A percentile compares a stretch with the other conserved stretches of the same genome.
These are phyloP conservation scores for Cantharis nigra DNA, from an alignment of 2,888 invertebrate species.

Conservation along the genomic window DNA sequence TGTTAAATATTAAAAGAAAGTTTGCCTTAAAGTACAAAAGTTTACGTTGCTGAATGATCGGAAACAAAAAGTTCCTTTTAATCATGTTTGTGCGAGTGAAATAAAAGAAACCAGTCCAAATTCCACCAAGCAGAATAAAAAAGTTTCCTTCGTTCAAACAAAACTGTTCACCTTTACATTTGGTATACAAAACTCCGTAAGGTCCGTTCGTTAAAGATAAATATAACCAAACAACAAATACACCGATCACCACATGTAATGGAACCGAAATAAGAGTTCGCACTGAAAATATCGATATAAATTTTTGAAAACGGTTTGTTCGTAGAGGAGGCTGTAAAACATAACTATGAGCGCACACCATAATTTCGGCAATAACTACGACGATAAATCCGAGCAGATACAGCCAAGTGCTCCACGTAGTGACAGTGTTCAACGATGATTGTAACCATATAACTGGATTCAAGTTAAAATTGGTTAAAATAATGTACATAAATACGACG, in stretches of 20 bases:
- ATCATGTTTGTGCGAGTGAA: constrained; percentile 64
- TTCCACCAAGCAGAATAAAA: constrained; percentile 69
- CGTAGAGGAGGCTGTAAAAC: constrained; percentile 65
- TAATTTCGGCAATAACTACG: constrained; percentile 72
- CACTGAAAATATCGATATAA: constrained; percentile 65
- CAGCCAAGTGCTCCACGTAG: constrained; percentile 67
- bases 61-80: constrained; percentile 66
- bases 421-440: constrained; percentile 63
- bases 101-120: constrained; percentile 69
- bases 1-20: constrained; percentile 61
- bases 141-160: constrained; percentile 71
- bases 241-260: constrained; percentile 68
- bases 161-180: constrained; percentile 57
- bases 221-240: constrained; percentile 71
- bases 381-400: constrained; percentile 67
- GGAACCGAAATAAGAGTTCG: constrained; percentile 62
- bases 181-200: constrained; percentile 60
- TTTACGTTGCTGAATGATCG: constrained; percentile 73
- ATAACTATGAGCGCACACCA: constrained; percentile 72
- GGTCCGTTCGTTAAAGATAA: constrained; percentile 66
- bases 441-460: constrained; percentile 70
- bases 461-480: constrained; percentile 66
- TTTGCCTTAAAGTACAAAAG: constrained; percentile 68
- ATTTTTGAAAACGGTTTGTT: constrained; percentile 69
- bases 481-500: constrained; percentile 46